phyloP scores from a whole-genome alignment of 2,888 invertebrate genomes.

The Limenitis camilla region DNA sequence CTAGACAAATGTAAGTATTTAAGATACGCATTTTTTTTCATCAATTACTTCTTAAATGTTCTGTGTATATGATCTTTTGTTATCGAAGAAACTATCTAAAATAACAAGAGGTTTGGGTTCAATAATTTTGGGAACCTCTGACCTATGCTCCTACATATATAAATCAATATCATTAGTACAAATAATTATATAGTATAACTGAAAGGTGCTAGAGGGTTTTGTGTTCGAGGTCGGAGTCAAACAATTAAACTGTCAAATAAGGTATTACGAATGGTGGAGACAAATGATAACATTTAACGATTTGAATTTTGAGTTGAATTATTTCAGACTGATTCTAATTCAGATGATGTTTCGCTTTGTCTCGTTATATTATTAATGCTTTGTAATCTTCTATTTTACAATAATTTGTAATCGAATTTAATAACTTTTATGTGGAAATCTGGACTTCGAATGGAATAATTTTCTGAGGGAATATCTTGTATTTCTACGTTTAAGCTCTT shows the following conservation, averaged over 20 bases:
- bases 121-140: too few species aligned
- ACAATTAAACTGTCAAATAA: constrained; percentile 13
- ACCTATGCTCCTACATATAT: too few species aligned
- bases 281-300: not conserved
- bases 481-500: too few species aligned
- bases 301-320: constrained; percentile 12
- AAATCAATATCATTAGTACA: too few species aligned
- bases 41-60: not conserved
- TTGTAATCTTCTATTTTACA: not conserved
- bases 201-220: not conserved
- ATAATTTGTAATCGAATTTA: not conserved
- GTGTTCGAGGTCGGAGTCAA: constrained; percentile 3
- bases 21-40: too few species aligned
- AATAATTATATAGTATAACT: not conserved
- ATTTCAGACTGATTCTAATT: constrained; percentile 8
- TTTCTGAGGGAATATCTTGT: too few species aligned
- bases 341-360: not conserved
- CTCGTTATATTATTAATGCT: not conserved
- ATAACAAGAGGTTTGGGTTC: too few species aligned
- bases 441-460: too few species aligned
- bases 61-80: too few species aligned
- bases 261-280: constrained; percentile 1
- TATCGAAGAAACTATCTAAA: too few species aligned
- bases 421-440: too few species aligned
- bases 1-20: too few species aligned